Conservation (phyloP, 2,113 vertebrate species). For the Ancistrus triradiatus region DNA sequence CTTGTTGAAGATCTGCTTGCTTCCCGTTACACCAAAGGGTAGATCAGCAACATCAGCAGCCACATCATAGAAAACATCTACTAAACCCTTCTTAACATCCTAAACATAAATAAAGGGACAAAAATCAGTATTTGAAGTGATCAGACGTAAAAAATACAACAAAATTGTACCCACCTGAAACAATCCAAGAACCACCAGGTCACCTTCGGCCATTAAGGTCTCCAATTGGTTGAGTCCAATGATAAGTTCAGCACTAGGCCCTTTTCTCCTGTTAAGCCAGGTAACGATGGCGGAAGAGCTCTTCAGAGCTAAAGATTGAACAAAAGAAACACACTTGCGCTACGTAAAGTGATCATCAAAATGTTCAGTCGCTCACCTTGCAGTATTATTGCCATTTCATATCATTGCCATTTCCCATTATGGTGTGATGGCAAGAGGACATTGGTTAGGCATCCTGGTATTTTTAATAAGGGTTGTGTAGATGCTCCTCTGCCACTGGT, state of each 20-base stretch:
- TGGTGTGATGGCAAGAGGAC: no score
- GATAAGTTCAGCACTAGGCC: constrained; percentile 71
- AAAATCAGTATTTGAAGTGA: background rate
- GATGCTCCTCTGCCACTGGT: no score
- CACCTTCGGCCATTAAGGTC: constrained; percentile 60
- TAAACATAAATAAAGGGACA: constrained; percentile 51
- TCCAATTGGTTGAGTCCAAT: constrained; percentile 65
- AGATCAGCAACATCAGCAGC: constrained; percentile 80
- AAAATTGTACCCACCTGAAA: constrained; percentile 75
- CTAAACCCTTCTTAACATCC: constrained; percentile 67
- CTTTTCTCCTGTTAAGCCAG: constrained; percentile 82
- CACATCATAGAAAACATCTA: constrained; percentile 69
- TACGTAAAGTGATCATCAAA: no score
- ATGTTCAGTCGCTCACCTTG: no score
- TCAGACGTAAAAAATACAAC: background rate
- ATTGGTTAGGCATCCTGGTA: no score
- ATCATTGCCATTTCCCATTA: no score
- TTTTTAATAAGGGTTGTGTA: no score
- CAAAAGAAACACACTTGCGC: no score
- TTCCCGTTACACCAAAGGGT: constrained; percentile 70
- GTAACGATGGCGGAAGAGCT: constrained; percentile 77
- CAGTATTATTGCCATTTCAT: no score
- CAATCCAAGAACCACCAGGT: constrained; percentile 81
- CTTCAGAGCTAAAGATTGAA: constrained; percentile 74
- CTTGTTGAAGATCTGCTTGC: constrained; percentile 52